phyloP scores from a whole-genome alignment of 92 coral and sea anemone genomes.

The Phymanthus crucifer region DNA sequence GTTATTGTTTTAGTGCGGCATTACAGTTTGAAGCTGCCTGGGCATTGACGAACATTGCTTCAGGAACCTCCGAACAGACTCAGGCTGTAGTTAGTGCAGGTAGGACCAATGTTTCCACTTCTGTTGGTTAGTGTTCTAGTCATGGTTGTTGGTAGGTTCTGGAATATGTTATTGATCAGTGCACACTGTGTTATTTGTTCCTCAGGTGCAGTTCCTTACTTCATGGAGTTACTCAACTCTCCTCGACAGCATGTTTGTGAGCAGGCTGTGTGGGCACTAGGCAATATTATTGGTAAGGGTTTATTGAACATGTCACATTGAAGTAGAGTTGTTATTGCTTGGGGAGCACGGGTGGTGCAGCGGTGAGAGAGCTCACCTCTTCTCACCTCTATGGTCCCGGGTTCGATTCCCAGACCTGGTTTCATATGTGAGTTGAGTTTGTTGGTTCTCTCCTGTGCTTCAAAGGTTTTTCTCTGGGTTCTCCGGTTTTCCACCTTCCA shows the following conservation, averaged over 20 bases:
- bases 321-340: too few relatives aligned
- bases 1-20: conserved; percentile 65
- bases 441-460: too few relatives aligned
- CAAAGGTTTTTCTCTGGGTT: too few relatives aligned
- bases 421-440: too few relatives aligned
- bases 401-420: too few relatives aligned
- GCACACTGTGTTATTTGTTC: not conserved
- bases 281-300: conserved; percentile 88
- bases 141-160: not conserved
- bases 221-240: conserved; percentile 86
- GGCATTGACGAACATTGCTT: conserved; percentile 98
- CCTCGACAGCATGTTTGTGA: conserved; percentile 99
- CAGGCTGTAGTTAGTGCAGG: conserved; percentile 98
- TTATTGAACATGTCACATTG: not conserved
- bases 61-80: conserved; percentile 97
- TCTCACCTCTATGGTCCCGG: too few relatives aligned
- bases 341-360: too few relatives aligned
- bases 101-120: conserved; percentile 16
- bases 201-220: conserved; percentile 91
- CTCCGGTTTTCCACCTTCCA: too few relatives aligned
- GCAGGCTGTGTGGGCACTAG: conserved; percentile 99
- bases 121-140: not conserved
- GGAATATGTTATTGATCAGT: too few relatives aligned
- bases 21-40: conserved; percentile 99
- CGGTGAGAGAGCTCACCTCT: too few relatives aligned